phyloP scores from a whole-genome alignment of 1,140 invertebrate species.

The Reticulitermes speratus region DNA sequence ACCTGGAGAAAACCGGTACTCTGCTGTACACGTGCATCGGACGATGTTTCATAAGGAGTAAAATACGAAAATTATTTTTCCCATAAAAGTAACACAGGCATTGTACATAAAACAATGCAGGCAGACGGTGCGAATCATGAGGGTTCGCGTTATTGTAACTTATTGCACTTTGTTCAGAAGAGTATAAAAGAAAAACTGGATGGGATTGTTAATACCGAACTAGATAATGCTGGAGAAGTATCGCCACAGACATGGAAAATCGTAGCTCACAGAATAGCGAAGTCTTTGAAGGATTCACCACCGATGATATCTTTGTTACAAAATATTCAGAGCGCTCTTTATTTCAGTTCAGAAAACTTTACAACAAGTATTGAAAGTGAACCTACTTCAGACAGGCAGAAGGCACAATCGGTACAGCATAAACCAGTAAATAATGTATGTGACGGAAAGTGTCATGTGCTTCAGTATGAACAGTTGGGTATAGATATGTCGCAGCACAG shows the following conservation, averaged over 20 bases:
- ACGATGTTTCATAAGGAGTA: too few relatives aligned
- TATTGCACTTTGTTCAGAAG: not conserved
- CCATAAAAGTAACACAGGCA: too few relatives aligned
- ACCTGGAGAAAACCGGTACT: too few relatives aligned
- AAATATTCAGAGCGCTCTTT: not conserved
- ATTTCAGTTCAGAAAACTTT: not conserved
- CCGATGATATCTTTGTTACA: not conserved
- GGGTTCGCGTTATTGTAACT: not conserved
- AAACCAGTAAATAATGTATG: not conserved
- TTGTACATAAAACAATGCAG: too few relatives aligned
- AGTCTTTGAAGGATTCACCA: constrained; percentile 16
- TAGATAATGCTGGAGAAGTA: not conserved
- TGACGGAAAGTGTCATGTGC: not conserved
- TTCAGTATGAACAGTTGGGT: not conserved
- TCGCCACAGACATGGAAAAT: constrained; percentile 26
- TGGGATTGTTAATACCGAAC: not conserved
- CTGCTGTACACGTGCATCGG: too few relatives aligned
- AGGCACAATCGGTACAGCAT: not conserved
- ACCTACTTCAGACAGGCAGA: not conserved
- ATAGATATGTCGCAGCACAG: not conserved
- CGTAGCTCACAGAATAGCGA: not conserved
- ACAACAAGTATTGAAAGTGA: not conserved
- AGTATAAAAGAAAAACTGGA: not conserved
- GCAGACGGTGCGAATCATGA: not conserved
- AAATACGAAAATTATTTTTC: too few relatives aligned